Percentiles rank a stretch among this genome's conserved stretches.
Conservation (phyloP, 2,113 vertebrate genomes). For the Mionectes macconnelli region DNA sequence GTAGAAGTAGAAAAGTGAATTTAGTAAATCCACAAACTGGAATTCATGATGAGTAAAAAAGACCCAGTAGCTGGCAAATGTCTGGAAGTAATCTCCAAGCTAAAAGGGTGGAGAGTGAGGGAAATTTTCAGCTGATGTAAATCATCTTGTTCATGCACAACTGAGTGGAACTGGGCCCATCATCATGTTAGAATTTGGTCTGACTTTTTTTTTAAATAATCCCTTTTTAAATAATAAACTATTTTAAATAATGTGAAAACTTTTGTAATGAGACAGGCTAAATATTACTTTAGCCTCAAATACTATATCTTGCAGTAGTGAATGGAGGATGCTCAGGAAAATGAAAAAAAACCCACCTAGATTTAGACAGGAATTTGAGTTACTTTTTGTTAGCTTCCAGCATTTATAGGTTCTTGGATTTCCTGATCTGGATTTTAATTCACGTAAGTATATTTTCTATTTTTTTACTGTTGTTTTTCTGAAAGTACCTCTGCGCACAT, state of each 20-base stretch:
- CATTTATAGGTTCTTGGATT: neutral
- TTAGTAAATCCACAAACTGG: neutral
- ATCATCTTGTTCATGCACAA: neutral
- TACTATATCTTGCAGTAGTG: neutral
- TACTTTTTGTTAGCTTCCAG: neutral
- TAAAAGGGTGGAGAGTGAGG: neutral
- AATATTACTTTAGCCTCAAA: neutral
- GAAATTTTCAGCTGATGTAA: neutral
- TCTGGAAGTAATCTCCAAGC: neutral
- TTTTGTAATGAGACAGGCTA: neutral
- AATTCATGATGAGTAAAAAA: neutral
- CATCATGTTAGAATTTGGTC: neutral
- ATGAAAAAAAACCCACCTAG: rapidly evolving
- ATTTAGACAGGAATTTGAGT: neutral
- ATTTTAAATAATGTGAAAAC: neutral
- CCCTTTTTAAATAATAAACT: neutral
- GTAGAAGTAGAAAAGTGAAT: neutral
- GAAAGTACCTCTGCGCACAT: neutral
- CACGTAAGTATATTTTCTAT: neutral
- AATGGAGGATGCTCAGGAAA: neutral
- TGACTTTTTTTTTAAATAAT: neutral
- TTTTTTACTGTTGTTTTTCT: neutral
- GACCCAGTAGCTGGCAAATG: neutral
- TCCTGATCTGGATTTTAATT: neutral
- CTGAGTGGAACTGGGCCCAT: neutral